Percentiles rank a stretch among this genome's conserved stretches.
These are phyloP conservation scores for Gallinago jamesoni DNA, from an alignment of 2,113 vertebrate species.

Conservation along the genomic window DNA sequence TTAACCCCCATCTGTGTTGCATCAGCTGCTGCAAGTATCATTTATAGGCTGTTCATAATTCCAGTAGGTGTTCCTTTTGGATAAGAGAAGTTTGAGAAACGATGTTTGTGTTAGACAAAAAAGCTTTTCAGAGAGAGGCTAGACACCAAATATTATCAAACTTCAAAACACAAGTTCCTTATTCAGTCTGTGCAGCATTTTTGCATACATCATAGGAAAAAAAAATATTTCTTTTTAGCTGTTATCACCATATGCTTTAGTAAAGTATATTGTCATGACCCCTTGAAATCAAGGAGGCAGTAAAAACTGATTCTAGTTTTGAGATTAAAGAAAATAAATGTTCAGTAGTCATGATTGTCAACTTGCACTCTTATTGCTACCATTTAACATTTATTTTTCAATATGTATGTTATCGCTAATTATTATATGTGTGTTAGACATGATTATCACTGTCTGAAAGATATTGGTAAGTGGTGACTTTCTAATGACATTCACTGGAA, in stretches of 20 bases:
- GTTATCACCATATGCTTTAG: not conserved
- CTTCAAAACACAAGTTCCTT: not conserved
- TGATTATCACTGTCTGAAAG: not conserved
- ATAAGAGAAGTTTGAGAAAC: not conserved
- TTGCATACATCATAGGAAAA: not conserved
- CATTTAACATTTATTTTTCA: not conserved
- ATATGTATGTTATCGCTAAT: not conserved
- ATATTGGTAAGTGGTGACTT: not conserved
- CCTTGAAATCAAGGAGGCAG: not conserved
- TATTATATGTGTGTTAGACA: not conserved
- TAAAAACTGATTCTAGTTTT: not conserved
- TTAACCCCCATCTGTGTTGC: not conserved
- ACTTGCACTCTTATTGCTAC: not conserved
- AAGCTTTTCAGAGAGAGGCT: not conserved
- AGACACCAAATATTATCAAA: not conserved
- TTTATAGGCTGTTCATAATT: not conserved
- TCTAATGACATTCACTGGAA: not conserved
- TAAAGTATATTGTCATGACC: not conserved
- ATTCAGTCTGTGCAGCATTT: not conserved
- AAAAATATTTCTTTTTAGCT: not conserved
- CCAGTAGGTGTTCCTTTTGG: not conserved
- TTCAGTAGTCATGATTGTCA: not conserved
- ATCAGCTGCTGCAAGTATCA: not conserved
- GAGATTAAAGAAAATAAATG: not conserved
- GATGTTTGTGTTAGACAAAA: not conserved